Percentiles rank a stretch among this genome's conserved stretches.
phyloP scores from a whole-genome alignment of 2,113 vertebrate species.

The Astatotilapia flaviijosephi region DNA sequence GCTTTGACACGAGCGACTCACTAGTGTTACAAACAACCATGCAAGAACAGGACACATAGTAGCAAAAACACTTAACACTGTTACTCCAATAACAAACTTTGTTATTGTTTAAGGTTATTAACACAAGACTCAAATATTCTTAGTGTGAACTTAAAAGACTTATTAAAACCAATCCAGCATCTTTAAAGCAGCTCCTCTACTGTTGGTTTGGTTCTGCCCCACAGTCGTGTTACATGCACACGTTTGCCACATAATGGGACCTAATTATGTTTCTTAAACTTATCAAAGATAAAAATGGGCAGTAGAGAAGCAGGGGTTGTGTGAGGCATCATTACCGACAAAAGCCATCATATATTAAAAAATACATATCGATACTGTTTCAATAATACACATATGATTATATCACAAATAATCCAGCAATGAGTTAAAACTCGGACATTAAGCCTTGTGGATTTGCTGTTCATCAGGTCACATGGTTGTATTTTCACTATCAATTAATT shows the following conservation, averaged over 20 bases:
- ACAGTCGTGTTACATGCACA: background rate
- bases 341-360: background rate
- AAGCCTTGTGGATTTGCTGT: background rate
- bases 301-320: rapidly evolving
- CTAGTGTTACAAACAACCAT: background rate
- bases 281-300: background rate
- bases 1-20: background rate
- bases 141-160: background rate
- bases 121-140: background rate
- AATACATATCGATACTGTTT: background rate
- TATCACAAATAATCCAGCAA: background rate
- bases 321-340: background rate
- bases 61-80: background rate
- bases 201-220: background rate
- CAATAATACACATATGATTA: background rate
- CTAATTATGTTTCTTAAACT: background rate
- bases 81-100: background rate
- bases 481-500: background rate
- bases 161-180: background rate
- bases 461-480: background rate
- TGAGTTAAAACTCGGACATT: background rate
- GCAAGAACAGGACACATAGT: background rate
- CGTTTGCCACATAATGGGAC: background rate
- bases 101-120: background rate
- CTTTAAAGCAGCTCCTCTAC: background rate